Base-by-base conservation (phyloP, 1,140 invertebrate species). In the Drosophila nigromelanica region DNA sequence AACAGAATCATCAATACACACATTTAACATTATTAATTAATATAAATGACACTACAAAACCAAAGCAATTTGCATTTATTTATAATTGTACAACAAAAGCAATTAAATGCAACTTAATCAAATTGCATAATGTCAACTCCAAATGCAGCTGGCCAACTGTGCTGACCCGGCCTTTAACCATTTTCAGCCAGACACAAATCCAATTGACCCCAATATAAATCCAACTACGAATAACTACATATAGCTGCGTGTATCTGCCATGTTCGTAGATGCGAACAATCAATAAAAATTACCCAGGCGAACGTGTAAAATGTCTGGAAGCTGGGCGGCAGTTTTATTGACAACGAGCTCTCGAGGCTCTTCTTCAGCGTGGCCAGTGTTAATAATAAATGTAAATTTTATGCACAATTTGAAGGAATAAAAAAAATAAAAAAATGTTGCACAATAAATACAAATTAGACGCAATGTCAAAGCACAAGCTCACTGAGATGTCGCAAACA, bases 401-500 rank as follows among this genome's bases (percentile, higher is more conserved):
- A 76, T 78, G 82, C 81, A 67, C 81, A 80, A 76, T 78, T 87
- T 82, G 50, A 70, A 50, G 18, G 18, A 3, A 50, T 6, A 50
- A 7, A 50, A 50, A 14, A 50, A 51, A 35, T 6, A 45, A 61
- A 61, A 56, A 80, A 81, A 76, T 76, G 62, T 63, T 73, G 61
- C 47, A 76, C 72, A 82, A 87, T 87, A 87, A 87, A 87, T 87
- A 87, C 76, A 87, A 87, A 87, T 87, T 87, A 89, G 82, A 87
- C 48, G 75, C 76, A 79, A 78, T 79, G 82, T 78, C 64, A 71
- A 54, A 55, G 72, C 51, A 66, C 43, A 67, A 64, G 64, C 45
- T 43, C 27, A 58, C 21, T 33, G 12, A 11, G 10, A 67, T 43
- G 24, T 35, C 24, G 33, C 14, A 18, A 8, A 37, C 40, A 24